Evolutionary conservation across 2,888 invertebrate species (phyloP).

Genomic region (Microctonus aethiopoides): DNA sequence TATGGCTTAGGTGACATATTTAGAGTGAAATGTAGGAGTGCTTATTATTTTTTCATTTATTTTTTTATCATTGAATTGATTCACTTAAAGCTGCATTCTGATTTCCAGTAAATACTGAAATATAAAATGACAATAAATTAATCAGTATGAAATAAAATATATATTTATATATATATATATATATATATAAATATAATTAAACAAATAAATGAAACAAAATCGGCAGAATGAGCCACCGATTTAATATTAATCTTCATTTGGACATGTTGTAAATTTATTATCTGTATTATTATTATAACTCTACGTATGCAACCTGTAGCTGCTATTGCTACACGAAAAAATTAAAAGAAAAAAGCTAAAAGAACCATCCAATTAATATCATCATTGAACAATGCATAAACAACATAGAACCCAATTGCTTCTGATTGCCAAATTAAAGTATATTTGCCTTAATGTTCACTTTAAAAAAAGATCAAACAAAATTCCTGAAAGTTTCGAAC

Average conservation of each 20-base stretch:
- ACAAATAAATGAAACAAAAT: too few species aligned
- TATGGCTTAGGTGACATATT: constrained; percentile 21
- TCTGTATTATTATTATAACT: constrained; percentile 8
- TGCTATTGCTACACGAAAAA: not conserved
- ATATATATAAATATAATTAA: not conserved
- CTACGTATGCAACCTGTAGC: constrained; percentile 11
- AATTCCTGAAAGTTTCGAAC: too few species aligned
- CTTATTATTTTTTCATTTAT: constrained; percentile 25
- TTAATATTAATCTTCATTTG: not conserved
- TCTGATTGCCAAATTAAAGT: constrained; percentile 19
- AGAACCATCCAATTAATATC: not conserved
- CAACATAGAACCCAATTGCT: constrained; percentile 23
- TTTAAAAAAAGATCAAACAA: too few species aligned
- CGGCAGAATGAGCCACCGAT: constrained; percentile 29
- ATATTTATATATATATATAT: not conserved
- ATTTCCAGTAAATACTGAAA: not conserved
- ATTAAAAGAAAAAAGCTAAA: not conserved
- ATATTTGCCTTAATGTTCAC: not conserved
- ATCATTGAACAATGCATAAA: not conserved
- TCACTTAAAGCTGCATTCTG: constrained; percentile 25
- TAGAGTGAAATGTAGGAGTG: constrained; percentile 28
- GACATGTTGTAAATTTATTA: constrained; percentile 14
- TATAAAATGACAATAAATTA: not conserved
- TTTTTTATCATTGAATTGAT: constrained; percentile 42
- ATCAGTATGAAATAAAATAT: not conserved